phyloP scores from a whole-genome alignment of 2,888 invertebrate genomes.

The Bombylius major region DNA sequence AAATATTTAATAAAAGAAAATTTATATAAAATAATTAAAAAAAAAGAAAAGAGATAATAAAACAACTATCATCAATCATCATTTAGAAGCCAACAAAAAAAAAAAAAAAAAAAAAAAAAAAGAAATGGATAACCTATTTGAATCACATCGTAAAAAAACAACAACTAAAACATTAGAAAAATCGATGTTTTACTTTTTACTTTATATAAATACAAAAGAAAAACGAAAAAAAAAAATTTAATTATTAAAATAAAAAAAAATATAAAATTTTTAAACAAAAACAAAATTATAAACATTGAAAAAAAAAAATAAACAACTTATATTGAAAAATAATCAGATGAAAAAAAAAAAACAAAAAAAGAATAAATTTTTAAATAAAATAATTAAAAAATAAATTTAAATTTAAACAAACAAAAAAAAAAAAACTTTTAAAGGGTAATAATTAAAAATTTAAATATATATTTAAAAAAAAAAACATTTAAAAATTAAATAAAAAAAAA shows the following conservation, averaged over 20 bases:
- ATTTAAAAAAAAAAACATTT: neutral
- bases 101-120: neutral
- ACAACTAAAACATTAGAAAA: neutral
- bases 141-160: neutral
- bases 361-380: neutral
- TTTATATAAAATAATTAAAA: too few relatives aligned
- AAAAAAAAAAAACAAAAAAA: too few relatives aligned
- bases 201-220: conserved; percentile 6
- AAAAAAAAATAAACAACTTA: neutral
- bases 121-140: too few relatives aligned
- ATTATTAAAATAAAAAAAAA: neutral
- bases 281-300: neutral
- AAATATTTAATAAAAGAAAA: too few relatives aligned
- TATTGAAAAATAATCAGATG: neutral
- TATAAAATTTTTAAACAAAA: neutral
- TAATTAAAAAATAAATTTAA: neutral
- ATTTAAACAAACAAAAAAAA: too few relatives aligned
- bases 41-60: too few relatives aligned
- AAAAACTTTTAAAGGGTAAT: neutral
- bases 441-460: neutral
- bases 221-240: neutral
- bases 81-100: neutral
- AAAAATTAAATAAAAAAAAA: neutral
- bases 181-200: neutral
- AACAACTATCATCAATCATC: too few relatives aligned